Evolutionary conservation across 2,797 vertebrate species (phyloP).

Genomic region (Pelodytes ibericus): DNA sequence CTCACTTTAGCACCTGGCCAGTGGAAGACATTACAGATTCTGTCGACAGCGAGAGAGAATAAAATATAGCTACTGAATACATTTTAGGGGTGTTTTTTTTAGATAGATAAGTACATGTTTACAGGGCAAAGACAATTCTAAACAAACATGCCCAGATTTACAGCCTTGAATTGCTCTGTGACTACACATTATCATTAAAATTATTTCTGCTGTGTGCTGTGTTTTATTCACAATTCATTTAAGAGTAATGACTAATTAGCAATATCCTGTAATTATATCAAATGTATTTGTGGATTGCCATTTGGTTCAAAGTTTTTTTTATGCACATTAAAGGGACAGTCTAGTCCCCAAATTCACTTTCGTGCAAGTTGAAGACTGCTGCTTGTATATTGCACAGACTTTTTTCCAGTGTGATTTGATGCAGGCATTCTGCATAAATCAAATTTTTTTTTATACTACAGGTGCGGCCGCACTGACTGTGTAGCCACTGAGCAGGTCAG

Average conservation of each 20-base stretch:
- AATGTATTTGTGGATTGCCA: background rate
- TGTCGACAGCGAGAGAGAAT: background rate
- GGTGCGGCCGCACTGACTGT: too few relatives aligned
- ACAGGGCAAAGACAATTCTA: constrained; percentile 14
- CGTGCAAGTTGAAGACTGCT: too few relatives aligned
- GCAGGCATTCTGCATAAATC: too few relatives aligned
- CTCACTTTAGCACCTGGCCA: constrained; percentile 65
- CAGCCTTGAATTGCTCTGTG: background rate
- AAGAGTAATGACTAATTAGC: constrained; percentile 3
- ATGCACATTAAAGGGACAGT: too few relatives aligned
- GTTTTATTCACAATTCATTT: background rate
- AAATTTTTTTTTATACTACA: too few relatives aligned
- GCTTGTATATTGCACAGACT: too few relatives aligned
- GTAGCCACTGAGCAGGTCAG: too few relatives aligned
- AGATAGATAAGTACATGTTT: constrained; percentile 24
- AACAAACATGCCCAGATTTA: constrained; percentile 11
- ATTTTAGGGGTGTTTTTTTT: constrained; percentile 20
- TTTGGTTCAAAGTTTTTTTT: background rate
- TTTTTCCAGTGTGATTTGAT: too few relatives aligned
- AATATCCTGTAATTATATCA: background rate
- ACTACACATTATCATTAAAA: constrained; percentile 1
- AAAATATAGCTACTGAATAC: constrained; percentile 34
- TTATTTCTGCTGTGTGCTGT: background rate
- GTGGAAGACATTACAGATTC: constrained; percentile 52
- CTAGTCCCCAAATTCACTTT: too few relatives aligned